Conservation (phyloP, 2,113 vertebrate species). For the Tyto alba region DNA sequence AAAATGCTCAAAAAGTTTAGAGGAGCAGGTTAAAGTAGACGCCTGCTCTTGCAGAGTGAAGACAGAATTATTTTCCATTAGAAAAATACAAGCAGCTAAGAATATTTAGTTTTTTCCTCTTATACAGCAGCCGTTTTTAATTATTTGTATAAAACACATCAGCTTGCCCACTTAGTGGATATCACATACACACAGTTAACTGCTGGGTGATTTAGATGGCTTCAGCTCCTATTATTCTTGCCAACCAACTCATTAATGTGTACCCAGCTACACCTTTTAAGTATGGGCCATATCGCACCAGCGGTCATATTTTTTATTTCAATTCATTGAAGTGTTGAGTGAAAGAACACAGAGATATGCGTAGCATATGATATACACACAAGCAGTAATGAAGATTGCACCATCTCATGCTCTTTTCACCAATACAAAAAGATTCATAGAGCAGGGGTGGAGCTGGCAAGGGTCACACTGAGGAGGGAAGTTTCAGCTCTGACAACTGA, state of each 20-base stretch:
- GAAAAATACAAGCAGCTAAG: background rate
- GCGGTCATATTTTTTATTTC: background rate
- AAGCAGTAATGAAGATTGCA: background rate
- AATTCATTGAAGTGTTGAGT: background rate
- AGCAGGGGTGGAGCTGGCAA: background rate
- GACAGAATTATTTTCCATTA: fast-evolving
- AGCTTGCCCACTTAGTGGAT: background rate
- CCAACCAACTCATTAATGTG: background rate
- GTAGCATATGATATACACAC: background rate
- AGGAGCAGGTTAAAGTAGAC: background rate
- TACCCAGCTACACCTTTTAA: background rate
- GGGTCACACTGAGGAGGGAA: background rate
- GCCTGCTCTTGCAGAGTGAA: background rate
- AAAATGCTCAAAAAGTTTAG: background rate
- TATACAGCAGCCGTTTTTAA: background rate
- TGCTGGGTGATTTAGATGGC: background rate
- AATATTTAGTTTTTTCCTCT: background rate
- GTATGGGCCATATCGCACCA: background rate
- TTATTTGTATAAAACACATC: background rate
- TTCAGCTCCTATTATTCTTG: background rate
- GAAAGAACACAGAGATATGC: background rate
- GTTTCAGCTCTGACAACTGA: background rate
- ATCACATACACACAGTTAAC: fast-evolving
- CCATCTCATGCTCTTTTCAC: background rate
- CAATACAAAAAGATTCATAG: background rate